phyloP scores from a whole-genome alignment of 1,140 invertebrate genomes.

The Sycophaga agraensis region DNA sequence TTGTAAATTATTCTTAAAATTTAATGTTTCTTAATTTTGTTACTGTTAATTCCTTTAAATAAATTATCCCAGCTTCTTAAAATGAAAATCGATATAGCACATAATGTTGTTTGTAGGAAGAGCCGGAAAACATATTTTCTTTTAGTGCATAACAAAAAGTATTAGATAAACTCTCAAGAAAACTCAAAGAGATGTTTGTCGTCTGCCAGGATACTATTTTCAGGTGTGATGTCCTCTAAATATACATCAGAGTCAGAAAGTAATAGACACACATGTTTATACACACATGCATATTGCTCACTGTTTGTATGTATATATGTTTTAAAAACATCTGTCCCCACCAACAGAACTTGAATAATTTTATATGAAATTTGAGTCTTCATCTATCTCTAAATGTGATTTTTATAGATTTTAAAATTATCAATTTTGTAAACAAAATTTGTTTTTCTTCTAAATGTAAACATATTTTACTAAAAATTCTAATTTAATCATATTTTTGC shows the following conservation, averaged over 20 bases:
- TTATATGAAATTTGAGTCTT: constrained; percentile 18
- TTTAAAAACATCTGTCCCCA: not conserved
- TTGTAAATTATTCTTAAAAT: not conserved
- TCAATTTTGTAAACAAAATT: constrained; percentile 17
- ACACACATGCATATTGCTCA: too few relatives aligned
- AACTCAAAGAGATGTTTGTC: constrained; percentile 20
- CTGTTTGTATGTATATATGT: constrained; percentile 5
- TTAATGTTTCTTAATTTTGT: not conserved
- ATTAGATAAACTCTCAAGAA: constrained; percentile 5
- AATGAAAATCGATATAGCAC: not conserved
- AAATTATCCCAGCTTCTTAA: constrained; percentile 15
- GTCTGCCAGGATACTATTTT: constrained; percentile 45
- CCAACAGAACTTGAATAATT: constrained; percentile 8
- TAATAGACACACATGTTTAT: too few relatives aligned
- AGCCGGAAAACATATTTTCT: constrained; percentile 2
- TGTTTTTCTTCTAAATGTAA: constrained; percentile 5
- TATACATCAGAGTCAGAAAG: constrained; percentile 35
- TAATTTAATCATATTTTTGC: constrained; percentile 5
- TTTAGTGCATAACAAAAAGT: constrained; percentile 2
- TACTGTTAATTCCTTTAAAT: not conserved
- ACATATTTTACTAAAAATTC: constrained; percentile 1
- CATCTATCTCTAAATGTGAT: not conserved
- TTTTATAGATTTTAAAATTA: constrained; percentile 27
- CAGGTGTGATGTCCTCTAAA: constrained; percentile 42
- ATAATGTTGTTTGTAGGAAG: not conserved